Percentiles rank a stretch among this genome's conserved stretches.
Conservation (phyloP, 2,797 vertebrate species). For the Macropus fuliginosus region DNA sequence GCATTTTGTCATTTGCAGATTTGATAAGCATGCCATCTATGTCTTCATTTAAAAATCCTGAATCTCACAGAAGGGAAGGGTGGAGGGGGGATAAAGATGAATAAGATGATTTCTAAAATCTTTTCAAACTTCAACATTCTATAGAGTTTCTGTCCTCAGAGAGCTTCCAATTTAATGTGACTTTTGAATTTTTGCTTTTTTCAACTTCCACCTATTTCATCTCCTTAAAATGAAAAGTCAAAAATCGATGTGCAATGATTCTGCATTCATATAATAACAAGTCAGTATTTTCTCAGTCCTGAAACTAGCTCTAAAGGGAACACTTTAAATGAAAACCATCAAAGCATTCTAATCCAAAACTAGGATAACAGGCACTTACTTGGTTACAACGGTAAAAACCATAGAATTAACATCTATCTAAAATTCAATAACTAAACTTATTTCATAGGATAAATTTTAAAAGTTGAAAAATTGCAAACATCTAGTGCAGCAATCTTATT, state of each 20-base stretch:
- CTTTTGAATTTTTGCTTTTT: not conserved
- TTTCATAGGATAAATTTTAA: not conserved
- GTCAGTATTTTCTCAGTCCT: not conserved
- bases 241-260: not conserved
- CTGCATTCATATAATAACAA: not conserved
- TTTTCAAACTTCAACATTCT: not conserved
- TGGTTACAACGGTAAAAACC: not conserved
- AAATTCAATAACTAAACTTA: not conserved
- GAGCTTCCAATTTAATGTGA: not conserved
- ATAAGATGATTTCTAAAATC: not conserved
- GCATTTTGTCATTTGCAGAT: not conserved
- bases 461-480: not conserved
- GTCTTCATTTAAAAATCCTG: not conserved
- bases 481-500: not conserved
- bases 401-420: not conserved
- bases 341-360: not conserved
- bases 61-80: too few relatives aligned
- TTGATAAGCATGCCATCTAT: not conserved
- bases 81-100: too few relatives aligned
- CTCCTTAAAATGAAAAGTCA: not conserved
- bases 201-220: not conserved
- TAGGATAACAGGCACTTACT: not conserved
- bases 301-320: not conserved
- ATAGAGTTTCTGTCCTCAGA: not conserved
- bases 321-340: not conserved